A percentile compares a stretch with the other conserved stretches of the same genome.
Evolutionary conservation across 2,888 invertebrate genomes (phyloP).

Genomic region (Brenthis ino): DNA sequence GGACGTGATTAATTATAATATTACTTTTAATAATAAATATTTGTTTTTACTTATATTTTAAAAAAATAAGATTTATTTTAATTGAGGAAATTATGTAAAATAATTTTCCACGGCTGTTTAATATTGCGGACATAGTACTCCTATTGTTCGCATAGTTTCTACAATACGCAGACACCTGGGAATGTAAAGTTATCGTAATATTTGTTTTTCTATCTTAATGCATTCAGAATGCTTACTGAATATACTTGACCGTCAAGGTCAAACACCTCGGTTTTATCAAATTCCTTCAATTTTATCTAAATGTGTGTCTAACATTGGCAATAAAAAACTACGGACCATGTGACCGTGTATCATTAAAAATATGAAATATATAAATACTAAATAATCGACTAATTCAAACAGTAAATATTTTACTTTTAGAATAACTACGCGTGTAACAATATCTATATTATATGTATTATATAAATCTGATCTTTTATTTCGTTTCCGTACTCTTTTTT

Average conservation of each 20-base stretch:
- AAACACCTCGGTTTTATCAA: slow-evolving; percentile 1
- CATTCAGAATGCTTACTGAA: slow-evolving; percentile 17
- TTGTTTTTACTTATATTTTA: neutral
- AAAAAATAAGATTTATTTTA: neutral
- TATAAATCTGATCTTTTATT: too few relatives aligned
- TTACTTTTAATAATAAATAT: neutral
- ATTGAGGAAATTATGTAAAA: neutral
- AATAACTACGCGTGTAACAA: too few relatives aligned
- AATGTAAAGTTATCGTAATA: slow-evolving; percentile 28
- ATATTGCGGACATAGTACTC: slow-evolving; percentile 1
- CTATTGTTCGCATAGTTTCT: slow-evolving; percentile 24
- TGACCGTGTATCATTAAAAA: too few relatives aligned
- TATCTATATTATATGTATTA: too few relatives aligned
- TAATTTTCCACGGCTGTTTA: slow-evolving; percentile 11
- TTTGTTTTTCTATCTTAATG: slow-evolving; percentile 25
- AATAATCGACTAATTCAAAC: too few relatives aligned
- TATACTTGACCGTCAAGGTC: slow-evolving; percentile 19
- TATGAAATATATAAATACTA: too few relatives aligned
- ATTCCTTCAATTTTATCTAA: neutral
- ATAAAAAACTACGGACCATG: too few relatives aligned
- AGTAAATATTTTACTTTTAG: too few relatives aligned
- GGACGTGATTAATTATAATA: neutral
- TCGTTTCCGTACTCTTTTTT: too few relatives aligned
- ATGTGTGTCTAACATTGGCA: neutral
- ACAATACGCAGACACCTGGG: slow-evolving; percentile 25